phyloP scores from a whole-genome alignment of 2,797 vertebrate species.

The Pempheris klunzingeri region DNA sequence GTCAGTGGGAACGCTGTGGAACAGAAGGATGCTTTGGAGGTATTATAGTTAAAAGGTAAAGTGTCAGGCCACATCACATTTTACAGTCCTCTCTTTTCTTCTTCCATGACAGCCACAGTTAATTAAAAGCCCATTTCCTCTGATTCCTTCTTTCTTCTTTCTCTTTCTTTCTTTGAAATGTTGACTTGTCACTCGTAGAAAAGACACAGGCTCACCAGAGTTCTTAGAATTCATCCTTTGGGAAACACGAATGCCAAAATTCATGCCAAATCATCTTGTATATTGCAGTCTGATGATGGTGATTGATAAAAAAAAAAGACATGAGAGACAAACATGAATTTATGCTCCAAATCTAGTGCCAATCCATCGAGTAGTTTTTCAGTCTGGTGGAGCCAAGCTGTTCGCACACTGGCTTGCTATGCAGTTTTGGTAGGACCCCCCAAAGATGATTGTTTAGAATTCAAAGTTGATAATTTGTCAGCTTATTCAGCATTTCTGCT shows the following conservation, averaged over 20 bases:
- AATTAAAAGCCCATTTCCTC: constrained; percentile 22
- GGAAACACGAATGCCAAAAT: no score
- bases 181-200: no score
- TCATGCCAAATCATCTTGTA: no score
- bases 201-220: no score
- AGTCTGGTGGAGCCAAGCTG: not conserved
- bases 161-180: no score
- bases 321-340: not conserved
- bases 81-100: constrained; percentile 25
- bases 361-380: not conserved
- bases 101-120: constrained; percentile 18
- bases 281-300: not conserved
- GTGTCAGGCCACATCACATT: constrained; percentile 25
- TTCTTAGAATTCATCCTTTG: no score
- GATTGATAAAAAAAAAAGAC: not conserved
- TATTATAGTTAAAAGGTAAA: constrained; percentile 46
- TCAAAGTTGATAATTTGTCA: not conserved
- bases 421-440: no score
- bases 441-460: not conserved
- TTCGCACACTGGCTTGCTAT: no score
- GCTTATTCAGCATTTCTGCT: not conserved
- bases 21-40: constrained; percentile 20
- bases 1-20: constrained; percentile 40
- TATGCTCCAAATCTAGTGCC: not conserved
- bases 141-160: not conserved